These are phyloP conservation scores for Drosophila anomelani DNA, from an alignment of 2,888 invertebrate species.

Conservation along the genomic window DNA sequence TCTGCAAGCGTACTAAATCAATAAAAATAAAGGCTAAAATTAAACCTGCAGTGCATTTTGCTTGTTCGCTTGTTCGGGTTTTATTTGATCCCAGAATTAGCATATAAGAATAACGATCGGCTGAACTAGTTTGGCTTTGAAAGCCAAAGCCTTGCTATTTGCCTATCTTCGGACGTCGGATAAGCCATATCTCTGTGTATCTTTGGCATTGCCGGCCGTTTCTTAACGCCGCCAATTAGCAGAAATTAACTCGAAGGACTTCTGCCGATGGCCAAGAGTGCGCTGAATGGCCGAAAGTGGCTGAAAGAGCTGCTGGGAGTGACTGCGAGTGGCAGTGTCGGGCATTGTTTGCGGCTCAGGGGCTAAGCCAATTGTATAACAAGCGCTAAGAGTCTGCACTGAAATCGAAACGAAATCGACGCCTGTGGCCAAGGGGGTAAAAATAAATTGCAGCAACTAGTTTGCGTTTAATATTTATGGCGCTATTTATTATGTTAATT, in stretches of 20 bases:
- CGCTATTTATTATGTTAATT: constrained; percentile 59
- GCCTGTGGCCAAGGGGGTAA: constrained; percentile 22
- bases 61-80: background rate
- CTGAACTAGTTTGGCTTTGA: constrained; percentile 24
- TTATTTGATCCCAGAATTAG: constrained; percentile 24
- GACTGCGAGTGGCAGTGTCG: background rate
- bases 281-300: constrained; percentile 11
- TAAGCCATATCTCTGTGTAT: constrained; percentile 18
- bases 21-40: background rate
- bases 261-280: constrained; percentile 30
- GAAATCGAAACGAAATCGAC: constrained; percentile 14
- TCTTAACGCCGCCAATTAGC: constrained; percentile 27
- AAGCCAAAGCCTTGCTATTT: constrained; percentile 1
- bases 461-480: constrained; percentile 56
- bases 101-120: constrained; percentile 28
- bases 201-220: constrained; percentile 16
- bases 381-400: constrained; percentile 36
- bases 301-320: background rate
- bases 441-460: constrained; percentile 44
- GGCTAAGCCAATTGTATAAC: constrained; percentile 52
- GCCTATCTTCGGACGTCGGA: constrained; percentile 12
- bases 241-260: constrained; percentile 43
- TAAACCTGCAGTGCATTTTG: background rate
- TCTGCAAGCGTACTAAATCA: background rate
- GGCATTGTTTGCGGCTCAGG: constrained; percentile 16